Evolutionary conservation across 2,888 invertebrate genomes (phyloP).

Genomic region (Cryptus viduatorius): DNA sequence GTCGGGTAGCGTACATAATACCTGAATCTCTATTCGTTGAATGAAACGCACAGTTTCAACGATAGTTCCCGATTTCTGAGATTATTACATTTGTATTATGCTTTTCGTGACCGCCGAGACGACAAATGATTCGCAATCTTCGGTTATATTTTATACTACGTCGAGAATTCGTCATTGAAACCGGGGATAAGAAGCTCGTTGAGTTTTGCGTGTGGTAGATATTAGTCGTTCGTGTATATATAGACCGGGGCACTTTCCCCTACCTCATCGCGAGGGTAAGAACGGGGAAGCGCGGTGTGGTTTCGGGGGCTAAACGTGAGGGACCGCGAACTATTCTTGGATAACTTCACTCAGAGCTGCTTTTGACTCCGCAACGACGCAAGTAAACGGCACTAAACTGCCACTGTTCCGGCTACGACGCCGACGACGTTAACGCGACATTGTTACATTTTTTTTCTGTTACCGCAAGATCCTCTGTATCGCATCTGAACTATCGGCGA

Average conservation of each 20-base stretch:
- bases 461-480: background rate
- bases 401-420: constrained; percentile 56
- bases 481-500: constrained; percentile 11
- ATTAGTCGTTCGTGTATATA: constrained; percentile 73
- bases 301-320: constrained; percentile 68
- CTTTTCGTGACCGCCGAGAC: background rate
- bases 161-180: constrained; percentile 60
- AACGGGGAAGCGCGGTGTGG: constrained; percentile 63
- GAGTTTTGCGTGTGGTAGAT: constrained; percentile 66
- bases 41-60: background rate
- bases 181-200: constrained; percentile 53
- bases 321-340: constrained; percentile 83
- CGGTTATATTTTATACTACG: background rate
- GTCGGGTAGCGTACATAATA: background rate
- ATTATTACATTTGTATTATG: background rate
- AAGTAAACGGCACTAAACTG: constrained; percentile 65
- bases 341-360: constrained; percentile 81
- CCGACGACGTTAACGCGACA: constrained; percentile 58
- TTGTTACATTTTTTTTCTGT: constrained; percentile 3
- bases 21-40: background rate
- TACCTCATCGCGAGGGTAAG: constrained; percentile 71
- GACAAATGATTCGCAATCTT: background rate
- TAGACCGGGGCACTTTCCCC: constrained; percentile 71
- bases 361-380: constrained; percentile 78
- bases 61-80: background rate